Conservation (phyloP, 2,888 invertebrate genomes). For the Tortrix viridana region DNA sequence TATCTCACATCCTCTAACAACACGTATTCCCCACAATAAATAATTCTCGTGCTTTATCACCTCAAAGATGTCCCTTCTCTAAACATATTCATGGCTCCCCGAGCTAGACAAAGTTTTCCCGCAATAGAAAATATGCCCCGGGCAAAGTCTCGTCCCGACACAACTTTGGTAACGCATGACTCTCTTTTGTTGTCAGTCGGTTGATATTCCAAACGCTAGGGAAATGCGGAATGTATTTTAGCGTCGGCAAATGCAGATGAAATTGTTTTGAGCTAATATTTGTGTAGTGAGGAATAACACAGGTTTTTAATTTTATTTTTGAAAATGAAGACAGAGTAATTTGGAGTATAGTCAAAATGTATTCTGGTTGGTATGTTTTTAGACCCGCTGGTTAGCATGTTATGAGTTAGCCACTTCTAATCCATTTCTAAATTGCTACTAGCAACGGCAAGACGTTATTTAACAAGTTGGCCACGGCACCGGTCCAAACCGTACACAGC, state of each 20-base stretch:
- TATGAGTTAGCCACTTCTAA: neutral
- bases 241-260: slow-evolving; percentile 13
- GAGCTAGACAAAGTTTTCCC: slow-evolving; percentile 27
- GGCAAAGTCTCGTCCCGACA: slow-evolving; percentile 25
- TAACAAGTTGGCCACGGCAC: slow-evolving; percentile 2
- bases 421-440: slow-evolving; percentile 4
- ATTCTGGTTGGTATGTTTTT: too few relatives aligned
- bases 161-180: slow-evolving; percentile 36
- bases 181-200: slow-evolving; percentile 60
- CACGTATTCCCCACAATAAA: neutral
- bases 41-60: neutral
- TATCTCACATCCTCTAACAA: neutral
- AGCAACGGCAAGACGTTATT: slow-evolving; percentile 15
- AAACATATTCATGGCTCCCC: slow-evolving; percentile 15
- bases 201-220: slow-evolving; percentile 60
- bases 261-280: slow-evolving; percentile 13
- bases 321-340: too few relatives aligned
- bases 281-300: too few relatives aligned
- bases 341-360: too few relatives aligned
- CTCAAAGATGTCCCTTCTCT: neutral
- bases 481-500: slow-evolving; percentile 12
- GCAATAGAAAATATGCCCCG: slow-evolving; percentile 38
- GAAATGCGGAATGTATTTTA: slow-evolving; percentile 33
- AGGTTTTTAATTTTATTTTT: too few relatives aligned
- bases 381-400: neutral